Evolutionary conservation across 2,888 invertebrate genomes (phyloP), one percentile per base, ranked within the genome.

Genomic region (Pimpla rufipes): DNA sequence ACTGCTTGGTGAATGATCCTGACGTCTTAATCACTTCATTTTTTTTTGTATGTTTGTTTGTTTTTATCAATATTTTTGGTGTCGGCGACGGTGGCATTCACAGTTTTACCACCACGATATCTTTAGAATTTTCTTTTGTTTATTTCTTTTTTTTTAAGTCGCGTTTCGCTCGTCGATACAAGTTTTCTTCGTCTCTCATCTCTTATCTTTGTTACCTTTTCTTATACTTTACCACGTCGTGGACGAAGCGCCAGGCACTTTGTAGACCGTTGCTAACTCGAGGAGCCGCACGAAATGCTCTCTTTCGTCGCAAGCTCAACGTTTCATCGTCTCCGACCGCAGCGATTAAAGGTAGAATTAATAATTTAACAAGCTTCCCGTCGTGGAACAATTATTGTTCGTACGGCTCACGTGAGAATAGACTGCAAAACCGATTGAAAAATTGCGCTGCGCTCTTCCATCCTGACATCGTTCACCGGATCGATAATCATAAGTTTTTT

Each of bases 211-310:
- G 10, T 35, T 16, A 59, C 59, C 40, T 40, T 59, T 71, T 23
- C 10, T 76, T 86, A 85, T 85, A 85, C 77, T 85, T 85, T 85
- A 83, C 75, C 84, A 85, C 85, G 83, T 85, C 81, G 77, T 85
- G 85, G 81, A 88, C 86, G 85, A 89, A 89, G 82, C 90, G 89
- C 85, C 88, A 88, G 89, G 87, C 87, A 89, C 87, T 90, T 88
- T 73, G 83, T 79, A 85, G 71, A 83, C 67, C n/a, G 29, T 47
- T 47, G 16, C 45, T 45, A 45, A 78, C 64, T 79, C 11, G 21
- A 37, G 16, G n/a, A 55, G 68, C 59, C 66, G 62, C 21, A 10
- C 52, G 29, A 66, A 29, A 40, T 16, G 21, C 29, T 66, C 18
- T 59, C 29, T 29, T 35, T 18, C n/a, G 40, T 45, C 29, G 42